These are phyloP conservation scores for Podarcis cretensis DNA, from an alignment of 2,113 vertebrate genomes.

Conservation along the genomic window DNA sequence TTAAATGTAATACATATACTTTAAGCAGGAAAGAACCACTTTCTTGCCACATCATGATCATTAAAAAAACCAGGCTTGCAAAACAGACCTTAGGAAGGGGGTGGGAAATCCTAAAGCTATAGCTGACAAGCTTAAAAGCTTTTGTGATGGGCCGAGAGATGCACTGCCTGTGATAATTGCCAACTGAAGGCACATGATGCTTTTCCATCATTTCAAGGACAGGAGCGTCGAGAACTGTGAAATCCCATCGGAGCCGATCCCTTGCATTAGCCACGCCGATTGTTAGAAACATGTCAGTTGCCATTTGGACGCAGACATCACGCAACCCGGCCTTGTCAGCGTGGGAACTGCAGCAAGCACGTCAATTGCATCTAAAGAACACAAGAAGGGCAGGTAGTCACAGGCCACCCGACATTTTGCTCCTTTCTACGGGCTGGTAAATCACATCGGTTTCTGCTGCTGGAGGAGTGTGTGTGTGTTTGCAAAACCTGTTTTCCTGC, in stretches of 20 bases:
- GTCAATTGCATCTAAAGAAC: not conserved
- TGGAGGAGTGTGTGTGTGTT: not conserved
- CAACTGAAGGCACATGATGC: not conserved
- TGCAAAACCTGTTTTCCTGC: not conserved
- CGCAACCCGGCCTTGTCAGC: not conserved
- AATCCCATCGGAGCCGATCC: conserved; percentile 7
- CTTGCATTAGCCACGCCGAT: not conserved
- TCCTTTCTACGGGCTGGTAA: not conserved
- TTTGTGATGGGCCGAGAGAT: not conserved
- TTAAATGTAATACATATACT: not conserved
- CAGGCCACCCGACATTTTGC: not conserved
- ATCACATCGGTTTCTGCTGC: not conserved
- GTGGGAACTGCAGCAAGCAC: not conserved
- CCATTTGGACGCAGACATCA: not conserved
- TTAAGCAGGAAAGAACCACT: not conserved
- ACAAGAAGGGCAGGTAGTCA: not conserved
- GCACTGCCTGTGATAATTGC: not conserved
- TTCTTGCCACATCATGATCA: not conserved
- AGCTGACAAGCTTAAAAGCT: conserved; percentile 1
- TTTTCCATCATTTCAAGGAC: conserved; percentile 10
- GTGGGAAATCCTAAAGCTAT: not conserved
- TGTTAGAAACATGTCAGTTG: not conserved
- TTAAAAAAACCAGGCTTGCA: not conserved
- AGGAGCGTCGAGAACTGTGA: conserved; percentile 7
- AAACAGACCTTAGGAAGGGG: not conserved